Evolutionary conservation across 1,140 invertebrate species (phyloP).

Genomic region (Atta texana): DNA sequence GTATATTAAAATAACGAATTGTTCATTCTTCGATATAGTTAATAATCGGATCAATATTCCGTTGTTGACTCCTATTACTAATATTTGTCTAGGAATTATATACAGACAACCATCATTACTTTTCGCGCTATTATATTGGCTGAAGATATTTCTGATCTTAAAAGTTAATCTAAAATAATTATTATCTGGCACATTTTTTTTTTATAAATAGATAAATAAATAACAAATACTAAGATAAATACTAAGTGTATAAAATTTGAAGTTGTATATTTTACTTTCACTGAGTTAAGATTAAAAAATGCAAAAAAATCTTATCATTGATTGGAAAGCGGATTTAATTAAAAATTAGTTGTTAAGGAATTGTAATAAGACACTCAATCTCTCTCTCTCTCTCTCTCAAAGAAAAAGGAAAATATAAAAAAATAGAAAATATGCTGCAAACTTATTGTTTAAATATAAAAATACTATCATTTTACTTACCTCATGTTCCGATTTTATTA

Average conservation of each 20-base stretch:
- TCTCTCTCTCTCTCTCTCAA: not conserved
- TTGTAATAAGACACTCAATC: not conserved
- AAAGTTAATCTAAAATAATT: not conserved
- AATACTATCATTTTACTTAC: constrained; percentile 29
- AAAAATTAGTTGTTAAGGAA: constrained; percentile 5
- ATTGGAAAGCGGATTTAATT: not conserved
- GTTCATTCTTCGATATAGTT: not conserved
- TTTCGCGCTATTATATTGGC: not conserved
- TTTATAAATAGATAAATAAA: not conserved
- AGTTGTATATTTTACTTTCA: not conserved
- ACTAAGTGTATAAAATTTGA: not conserved
- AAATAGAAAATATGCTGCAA: not conserved
- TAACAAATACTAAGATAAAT: not conserved
- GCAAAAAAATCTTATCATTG: not conserved
- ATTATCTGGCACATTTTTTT: not conserved
- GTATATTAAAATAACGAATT: constrained; percentile 4
- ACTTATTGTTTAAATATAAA: not conserved
- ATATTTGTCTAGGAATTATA: not conserved
- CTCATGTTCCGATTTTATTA: not conserved
- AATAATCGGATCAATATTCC: constrained; percentile 4
- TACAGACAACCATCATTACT: not conserved
- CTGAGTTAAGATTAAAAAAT: not conserved
- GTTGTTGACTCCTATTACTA: constrained; percentile 3
- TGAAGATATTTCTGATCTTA: not conserved
- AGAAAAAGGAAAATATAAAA: not conserved